Conservation (phyloP, 2,888 invertebrate species). For the Maniola hyperantus region DNA sequence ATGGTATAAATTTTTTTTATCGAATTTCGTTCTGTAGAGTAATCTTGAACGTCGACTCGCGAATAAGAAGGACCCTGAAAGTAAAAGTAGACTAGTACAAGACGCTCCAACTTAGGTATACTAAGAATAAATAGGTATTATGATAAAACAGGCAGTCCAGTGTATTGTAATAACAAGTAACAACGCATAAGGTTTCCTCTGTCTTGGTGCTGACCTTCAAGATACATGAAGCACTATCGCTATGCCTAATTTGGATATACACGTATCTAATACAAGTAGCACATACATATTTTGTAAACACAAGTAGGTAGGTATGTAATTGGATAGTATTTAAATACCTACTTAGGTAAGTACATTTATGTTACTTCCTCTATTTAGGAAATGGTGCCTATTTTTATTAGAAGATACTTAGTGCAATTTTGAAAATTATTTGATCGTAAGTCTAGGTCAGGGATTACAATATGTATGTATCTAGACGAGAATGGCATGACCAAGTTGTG, state of each 20-base stretch:
- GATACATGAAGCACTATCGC: constrained; percentile 9
- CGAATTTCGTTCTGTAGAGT: too few relatives aligned
- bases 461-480: too few relatives aligned
- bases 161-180: constrained; percentile 6
- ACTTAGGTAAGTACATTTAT: neutral
- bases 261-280: neutral
- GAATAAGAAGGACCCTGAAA: neutral
- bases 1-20: too few relatives aligned
- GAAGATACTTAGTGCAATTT: too few relatives aligned
- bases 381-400: neutral
- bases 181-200: constrained; percentile 10
- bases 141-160: neutral
- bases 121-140: neutral
- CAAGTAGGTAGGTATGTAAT: neutral
- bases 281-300: too few relatives aligned
- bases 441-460: too few relatives aligned
- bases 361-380: neutral
- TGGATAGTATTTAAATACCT: neutral
- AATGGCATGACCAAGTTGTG: too few relatives aligned
- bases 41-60: neutral
- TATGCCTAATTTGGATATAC: constrained; percentile 1
- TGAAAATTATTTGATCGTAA: too few relatives aligned
- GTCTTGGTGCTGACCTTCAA: constrained; percentile 4
- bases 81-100: neutral
- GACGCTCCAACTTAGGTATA: too few relatives aligned